Evolutionary conservation across 2,888 invertebrate genomes (phyloP).

Genomic region (Malacosoma neustria): DNA sequence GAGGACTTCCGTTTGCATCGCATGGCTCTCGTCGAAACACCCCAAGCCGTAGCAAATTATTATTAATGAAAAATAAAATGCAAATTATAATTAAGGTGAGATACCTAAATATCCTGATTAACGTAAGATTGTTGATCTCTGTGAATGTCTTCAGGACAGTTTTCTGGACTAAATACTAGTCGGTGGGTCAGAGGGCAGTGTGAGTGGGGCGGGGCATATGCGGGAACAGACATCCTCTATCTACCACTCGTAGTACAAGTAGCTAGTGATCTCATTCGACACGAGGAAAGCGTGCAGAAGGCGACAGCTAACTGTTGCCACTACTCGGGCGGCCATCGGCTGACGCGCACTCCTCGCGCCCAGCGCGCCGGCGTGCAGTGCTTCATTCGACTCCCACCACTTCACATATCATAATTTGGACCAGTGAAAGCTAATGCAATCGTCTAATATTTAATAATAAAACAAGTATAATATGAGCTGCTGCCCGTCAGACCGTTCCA

Average conservation of each 20-base stretch:
- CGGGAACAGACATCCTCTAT: neutral
- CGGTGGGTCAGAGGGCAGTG: neutral
- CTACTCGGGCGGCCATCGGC: neutral
- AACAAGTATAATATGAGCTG: too few relatives aligned
- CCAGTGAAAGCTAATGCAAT: too few relatives aligned
- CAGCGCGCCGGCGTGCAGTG: neutral
- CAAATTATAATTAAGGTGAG: slow-evolving; percentile 54
- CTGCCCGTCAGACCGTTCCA: too few relatives aligned
- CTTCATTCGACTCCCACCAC: neutral
- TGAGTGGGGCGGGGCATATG: neutral
- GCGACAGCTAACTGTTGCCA: neutral
- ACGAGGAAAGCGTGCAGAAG: neutral
- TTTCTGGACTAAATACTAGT: neutral
- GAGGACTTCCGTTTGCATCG: slow-evolving; percentile 5
- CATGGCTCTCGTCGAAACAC: slow-evolving; percentile 6
- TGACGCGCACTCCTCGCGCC: neutral
- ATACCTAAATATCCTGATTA: slow-evolving; percentile 10
- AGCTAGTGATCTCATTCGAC: neutral
- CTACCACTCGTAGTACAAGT: neutral
- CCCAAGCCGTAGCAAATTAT: slow-evolving; percentile 40
- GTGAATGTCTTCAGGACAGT: slow-evolving; percentile 1
- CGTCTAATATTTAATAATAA: too few relatives aligned
- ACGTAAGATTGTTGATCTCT: slow-evolving; percentile 4
- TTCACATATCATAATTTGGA: too few relatives aligned
- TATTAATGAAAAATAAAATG: slow-evolving; percentile 39